Base-by-base conservation (phyloP, 2,113 vertebrate species). In the Arothron firmamentum region DNA sequence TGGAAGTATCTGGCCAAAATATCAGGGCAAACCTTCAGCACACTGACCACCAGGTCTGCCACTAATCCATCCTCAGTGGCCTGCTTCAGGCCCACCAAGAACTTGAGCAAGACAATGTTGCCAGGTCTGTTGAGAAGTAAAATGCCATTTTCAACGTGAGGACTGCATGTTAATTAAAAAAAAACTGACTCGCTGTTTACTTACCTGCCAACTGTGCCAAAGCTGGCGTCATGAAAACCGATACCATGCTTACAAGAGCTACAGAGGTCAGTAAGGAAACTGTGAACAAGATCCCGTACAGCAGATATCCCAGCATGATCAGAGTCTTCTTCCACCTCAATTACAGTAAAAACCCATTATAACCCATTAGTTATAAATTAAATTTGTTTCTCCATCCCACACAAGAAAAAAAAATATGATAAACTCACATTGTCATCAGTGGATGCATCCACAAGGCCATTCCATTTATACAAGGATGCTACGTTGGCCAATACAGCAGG, bases 191-290 rank as follows among this genome's bases (percentile, higher is more conserved):
- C 0, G 6, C 2, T 2, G 9, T 45, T 21, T 3, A 25, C 75
- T 86, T 67, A 96, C 96, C 92, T 93, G 80, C 93, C 92, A 6
- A 86, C 87, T 20, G 95, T 98, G 19, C 96, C 97, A 28, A 96
- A 85, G 67, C 91, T 96, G 2, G 91, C 79, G 38, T 99, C 96
- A 31, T 95, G 86, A 70, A 99, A 99, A 13, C 90, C 95, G 75
- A 99, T 95, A 1, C 97, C 97, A 10, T 97, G 92, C 75, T 95
- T 97, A 48, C 94, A 88, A 14, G 97, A 98, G 80, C 94, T 96
- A 70, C 96, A 99, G 9, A 99, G 79, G 16, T 97, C 94, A 63
- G 91, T 74, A 5, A 98, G 91, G 79, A 99, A 98, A 47, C 72
- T 79, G 76, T 99, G 96, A 16, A 91, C 92, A 12, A 96, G 86